Base-by-base conservation (phyloP, 2,113 vertebrate species). In the Halcyon malimbica region DNA sequence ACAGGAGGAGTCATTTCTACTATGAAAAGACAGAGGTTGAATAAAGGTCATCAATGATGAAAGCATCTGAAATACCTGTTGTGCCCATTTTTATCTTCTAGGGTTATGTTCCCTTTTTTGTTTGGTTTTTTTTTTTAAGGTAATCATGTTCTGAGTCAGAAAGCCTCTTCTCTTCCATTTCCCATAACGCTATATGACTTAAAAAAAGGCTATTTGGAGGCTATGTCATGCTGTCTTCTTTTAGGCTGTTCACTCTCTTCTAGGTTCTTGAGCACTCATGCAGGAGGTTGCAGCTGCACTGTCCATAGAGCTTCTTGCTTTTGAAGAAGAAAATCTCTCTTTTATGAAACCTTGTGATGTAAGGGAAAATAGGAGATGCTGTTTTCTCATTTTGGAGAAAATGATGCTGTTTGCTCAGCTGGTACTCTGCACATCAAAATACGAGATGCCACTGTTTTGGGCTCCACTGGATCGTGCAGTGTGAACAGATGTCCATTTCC, bases 1-100 rank as follows among this genome's bases (percentile, higher is more conserved):
- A 39, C 41, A 28, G 63, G 56, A 80, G 10, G 0, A 0, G 0
- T 31, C 3, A 51, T 75, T 93, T 71, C 23, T 79, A 1, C 33
- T 57, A 3, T 37, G 39, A 65, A 68, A 89, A 87, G 7, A 11
- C 29, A 41, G 69, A 71, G 48, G 48, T 54, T 70, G 21, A 17
- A 5, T 88, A 16, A 59, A 70, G 18, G 19, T 88, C 28, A 13
- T 83, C 21, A 77, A 1, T 54, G 42, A 33, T 60, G 42, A 4
- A 56, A 67, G 13, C 42, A 39, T 82, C 41, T 62, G n/a, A 76
- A 96, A 65, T 91, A 29, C 4, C 50, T 0, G 3, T 54, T 74
- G 39, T 82, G 13, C 17, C 7, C 3, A 13, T 81, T 81, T 89
- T 82, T 84, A 10, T 67, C 11, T 83, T 88, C 18, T 13, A 41